These are phyloP conservation scores for Aeoliscus strigatus DNA, from an alignment of 2,797 vertebrate species.

Conservation along the genomic window DNA sequence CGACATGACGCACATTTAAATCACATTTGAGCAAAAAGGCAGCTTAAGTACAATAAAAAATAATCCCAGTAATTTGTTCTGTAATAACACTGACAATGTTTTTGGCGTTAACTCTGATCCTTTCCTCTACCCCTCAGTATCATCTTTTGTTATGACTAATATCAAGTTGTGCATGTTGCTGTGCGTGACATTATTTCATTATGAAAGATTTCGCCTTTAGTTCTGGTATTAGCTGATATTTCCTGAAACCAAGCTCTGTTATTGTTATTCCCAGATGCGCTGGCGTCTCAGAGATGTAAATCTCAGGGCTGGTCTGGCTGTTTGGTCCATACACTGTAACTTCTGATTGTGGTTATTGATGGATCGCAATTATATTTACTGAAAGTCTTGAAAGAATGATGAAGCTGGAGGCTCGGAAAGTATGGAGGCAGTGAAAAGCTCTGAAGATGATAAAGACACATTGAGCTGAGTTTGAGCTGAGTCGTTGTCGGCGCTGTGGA, in stretches of 20 bases:
- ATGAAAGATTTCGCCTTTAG: constrained; percentile 21
- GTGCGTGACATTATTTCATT: constrained; percentile 23
- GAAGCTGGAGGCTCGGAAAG: too few species aligned
- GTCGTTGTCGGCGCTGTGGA: too few species aligned
- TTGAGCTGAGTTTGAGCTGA: too few species aligned
- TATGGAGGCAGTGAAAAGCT: too few species aligned
- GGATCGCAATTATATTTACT: constrained; percentile 1
- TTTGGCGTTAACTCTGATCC: not conserved
- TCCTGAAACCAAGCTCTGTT: not conserved
- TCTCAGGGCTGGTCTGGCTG: not conserved
- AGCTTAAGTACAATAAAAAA: constrained; percentile 19
- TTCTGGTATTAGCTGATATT: constrained; percentile 19
- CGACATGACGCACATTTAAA: constrained; percentile 15
- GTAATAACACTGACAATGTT: not conserved
- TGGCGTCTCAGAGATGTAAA: constrained; percentile 19
- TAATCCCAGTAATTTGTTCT: not conserved
- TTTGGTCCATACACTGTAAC: constrained; percentile 1
- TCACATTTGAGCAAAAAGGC: not conserved
- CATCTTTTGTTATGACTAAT: not conserved
- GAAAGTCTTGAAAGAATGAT: too few species aligned
- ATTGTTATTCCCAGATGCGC: constrained; percentile 4
- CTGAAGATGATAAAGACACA: too few species aligned
- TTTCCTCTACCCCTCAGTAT: not conserved
- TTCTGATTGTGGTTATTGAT: constrained; percentile 13
- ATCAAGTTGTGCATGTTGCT: not conserved